Evolutionary conservation across 2,888 invertebrate species (phyloP), one percentile per base, ranked within the genome.

Genomic region (Stramonita haemastoma): DNA sequence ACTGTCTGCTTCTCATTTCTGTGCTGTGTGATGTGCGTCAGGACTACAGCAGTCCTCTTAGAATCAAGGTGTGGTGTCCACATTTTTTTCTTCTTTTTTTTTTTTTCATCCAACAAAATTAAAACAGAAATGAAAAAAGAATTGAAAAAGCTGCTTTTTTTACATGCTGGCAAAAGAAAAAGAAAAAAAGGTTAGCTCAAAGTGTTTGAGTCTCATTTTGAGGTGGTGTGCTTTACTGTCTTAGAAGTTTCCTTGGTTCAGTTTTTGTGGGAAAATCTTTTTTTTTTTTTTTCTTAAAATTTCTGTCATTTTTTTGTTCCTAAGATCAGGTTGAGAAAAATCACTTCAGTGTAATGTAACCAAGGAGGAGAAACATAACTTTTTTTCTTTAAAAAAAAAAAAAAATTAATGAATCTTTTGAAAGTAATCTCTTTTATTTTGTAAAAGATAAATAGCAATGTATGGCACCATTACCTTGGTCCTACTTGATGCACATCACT

Each of bases 21-120:
- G 89, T 87, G 87, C 86, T 60, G 77, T 87, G 88, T 87, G 90
- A 84, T 87, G 73, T 87, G 84, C 90, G 84, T 60, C 73, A 36
- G 73, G 85, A 89, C 87, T 88, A 57, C 89, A 86, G 79, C 85
- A 66, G 70, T 88, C 66, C 36, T 84, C 79, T 19, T 88, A 88
- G 88, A 87, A 85, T 90, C 91, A 90, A 91, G 92, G 92, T 90
- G 89, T 92, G 92, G 92, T 92, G 92, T 92, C 91, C 89, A 83
- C 87, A 87, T 79, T 79, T 86, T 88, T 83, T 70, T 88, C 32
- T 13, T n/a, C 70, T 84, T 84, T 84, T 77, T 77, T 77, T 32
- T 77, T 13, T 22, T 46, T n/a, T n/a, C n/a, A n/a, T n/a, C 32
- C 32, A 79, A 79, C 34, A 79, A 32, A 79, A 34, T 32, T 60